Evolutionary conservation across 92 coral and sea anemone genomes (phyloP).

Genomic region (Porites evermanni): DNA sequence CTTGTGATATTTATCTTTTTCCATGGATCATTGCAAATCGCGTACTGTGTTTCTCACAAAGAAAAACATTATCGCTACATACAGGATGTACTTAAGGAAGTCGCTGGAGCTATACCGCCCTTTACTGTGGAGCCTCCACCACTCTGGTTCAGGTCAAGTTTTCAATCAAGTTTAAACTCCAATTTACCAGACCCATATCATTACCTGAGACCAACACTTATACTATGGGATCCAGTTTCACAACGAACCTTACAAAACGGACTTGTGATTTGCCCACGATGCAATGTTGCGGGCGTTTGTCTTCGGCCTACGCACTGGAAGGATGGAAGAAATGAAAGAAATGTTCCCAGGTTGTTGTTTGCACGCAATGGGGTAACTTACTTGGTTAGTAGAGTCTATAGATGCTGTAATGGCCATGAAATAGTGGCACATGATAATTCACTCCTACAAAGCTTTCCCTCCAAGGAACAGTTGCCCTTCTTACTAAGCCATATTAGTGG

Average conservation of each 20-base stretch:
- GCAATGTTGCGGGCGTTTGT: slow-evolving; percentile 28
- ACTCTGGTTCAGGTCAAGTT: slow-evolving; percentile 49
- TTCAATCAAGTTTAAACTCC: slow-evolving; percentile 25
- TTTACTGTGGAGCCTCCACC: slow-evolving; percentile 65
- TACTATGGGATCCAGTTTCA: slow-evolving; percentile 63
- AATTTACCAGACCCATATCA: slow-evolving; percentile 45
- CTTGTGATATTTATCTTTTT: slow-evolving; percentile 29
- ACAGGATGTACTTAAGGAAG: slow-evolving; percentile 50
- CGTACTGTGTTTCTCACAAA: slow-evolving; percentile 53
- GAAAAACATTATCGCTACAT: slow-evolving; percentile 58
- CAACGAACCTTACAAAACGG: slow-evolving; percentile 49
- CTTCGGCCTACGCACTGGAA: slow-evolving; percentile 68
- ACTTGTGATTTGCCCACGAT: slow-evolving; percentile 50
- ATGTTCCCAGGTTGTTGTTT: slow-evolving; percentile 38
- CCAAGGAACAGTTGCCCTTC: slow-evolving; percentile 49
- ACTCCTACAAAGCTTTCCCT: slow-evolving; percentile 38
- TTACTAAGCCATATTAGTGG: slow-evolving; percentile 56
- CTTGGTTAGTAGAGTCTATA: slow-evolving; percentile 56
- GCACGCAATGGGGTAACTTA: slow-evolving; percentile 33
- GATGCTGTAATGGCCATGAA: slow-evolving; percentile 55
- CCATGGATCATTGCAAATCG: slow-evolving; percentile 17
- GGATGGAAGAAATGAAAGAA: slow-evolving; percentile 56
- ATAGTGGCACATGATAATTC: slow-evolving; percentile 50
- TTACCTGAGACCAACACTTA: slow-evolving; percentile 50
- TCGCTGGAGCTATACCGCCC: slow-evolving; percentile 43